Evolutionary conservation across 2,113 vertebrate species (phyloP).

Genomic region (Muntiacus reevesi): DNA sequence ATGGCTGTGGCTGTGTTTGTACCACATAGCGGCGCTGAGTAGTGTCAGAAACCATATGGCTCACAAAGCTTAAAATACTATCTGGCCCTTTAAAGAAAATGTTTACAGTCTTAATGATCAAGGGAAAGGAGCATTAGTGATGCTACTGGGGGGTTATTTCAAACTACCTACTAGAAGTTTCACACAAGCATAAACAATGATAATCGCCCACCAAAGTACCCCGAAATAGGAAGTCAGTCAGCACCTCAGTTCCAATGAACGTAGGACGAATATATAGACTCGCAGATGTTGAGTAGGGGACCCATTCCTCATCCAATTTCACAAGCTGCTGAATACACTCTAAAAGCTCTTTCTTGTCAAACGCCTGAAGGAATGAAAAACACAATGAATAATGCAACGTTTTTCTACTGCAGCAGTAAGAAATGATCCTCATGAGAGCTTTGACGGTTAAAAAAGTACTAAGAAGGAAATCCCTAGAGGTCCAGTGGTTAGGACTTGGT

Average conservation of each 20-base stretch:
- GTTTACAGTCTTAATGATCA: neutral
- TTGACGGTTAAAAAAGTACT: neutral
- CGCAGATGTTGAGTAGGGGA: conserved; percentile 83
- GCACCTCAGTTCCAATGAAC: conserved; percentile 89
- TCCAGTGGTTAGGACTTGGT: neutral
- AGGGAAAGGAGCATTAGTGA: neutral
- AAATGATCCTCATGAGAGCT: neutral
- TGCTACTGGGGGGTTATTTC: neutral
- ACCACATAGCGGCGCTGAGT: neutral
- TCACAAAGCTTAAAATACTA: neutral
- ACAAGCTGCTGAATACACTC: conserved; percentile 90
- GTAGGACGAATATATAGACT: conserved; percentile 93
- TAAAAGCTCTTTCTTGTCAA: conserved; percentile 88
- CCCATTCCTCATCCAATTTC: conserved; percentile 91
- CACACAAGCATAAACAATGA: neutral
- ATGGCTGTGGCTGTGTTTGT: neutral
- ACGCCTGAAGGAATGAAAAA: conserved; percentile 78
- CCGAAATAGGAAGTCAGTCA: neutral
- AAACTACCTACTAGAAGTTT: neutral
- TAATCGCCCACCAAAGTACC: neutral
- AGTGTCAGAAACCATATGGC: neutral
- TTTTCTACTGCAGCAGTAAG: neutral
- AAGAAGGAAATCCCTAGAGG: neutral
- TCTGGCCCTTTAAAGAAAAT: neutral
- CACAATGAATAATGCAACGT: neutral